Percentiles rank a stretch among this genome's conserved stretches.
Conservation (phyloP, 2,888 invertebrate species). For the Netelia virgata region DNA sequence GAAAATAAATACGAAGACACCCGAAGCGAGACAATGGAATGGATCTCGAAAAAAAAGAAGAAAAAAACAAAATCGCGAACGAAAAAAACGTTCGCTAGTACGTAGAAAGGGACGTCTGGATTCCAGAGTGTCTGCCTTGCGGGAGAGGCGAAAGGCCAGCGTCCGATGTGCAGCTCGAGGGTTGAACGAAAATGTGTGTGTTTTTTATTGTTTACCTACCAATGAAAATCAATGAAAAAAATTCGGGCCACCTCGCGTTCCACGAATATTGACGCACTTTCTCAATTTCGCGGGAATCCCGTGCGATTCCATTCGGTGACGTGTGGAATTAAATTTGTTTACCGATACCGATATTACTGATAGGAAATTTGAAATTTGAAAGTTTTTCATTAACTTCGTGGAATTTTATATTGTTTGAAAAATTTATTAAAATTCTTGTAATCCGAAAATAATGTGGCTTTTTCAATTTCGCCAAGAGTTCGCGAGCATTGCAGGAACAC, state of each 20-base stretch:
- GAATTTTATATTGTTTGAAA: background rate
- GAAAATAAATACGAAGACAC: constrained; percentile 24
- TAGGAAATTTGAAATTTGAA: no score
- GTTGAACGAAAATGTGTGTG: constrained; percentile 14
- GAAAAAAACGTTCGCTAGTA: constrained; percentile 28
- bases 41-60: constrained; percentile 6
- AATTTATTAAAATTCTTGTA: constrained; percentile 7
- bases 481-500: constrained; percentile 18
- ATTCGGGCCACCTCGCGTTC: background rate
- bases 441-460: constrained; percentile 46
- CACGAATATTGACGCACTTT: constrained; percentile 44
- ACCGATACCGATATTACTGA: no score
- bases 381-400: background rate
- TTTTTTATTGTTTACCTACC: constrained; percentile 37
- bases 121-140: constrained; percentile 36
- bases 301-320: background rate
- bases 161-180: constrained; percentile 24
- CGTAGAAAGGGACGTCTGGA: constrained; percentile 48
- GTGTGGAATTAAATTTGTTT: background rate
- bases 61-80: background rate
- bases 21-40: constrained; percentile 9
- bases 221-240: constrained; percentile 36
- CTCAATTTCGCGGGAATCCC: background rate
- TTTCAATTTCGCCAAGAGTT: constrained; percentile 41
- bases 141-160: constrained; percentile 46